Evolutionary conservation across 2,888 invertebrate genomes (phyloP).

Genomic region (Aphrophora alni): DNA sequence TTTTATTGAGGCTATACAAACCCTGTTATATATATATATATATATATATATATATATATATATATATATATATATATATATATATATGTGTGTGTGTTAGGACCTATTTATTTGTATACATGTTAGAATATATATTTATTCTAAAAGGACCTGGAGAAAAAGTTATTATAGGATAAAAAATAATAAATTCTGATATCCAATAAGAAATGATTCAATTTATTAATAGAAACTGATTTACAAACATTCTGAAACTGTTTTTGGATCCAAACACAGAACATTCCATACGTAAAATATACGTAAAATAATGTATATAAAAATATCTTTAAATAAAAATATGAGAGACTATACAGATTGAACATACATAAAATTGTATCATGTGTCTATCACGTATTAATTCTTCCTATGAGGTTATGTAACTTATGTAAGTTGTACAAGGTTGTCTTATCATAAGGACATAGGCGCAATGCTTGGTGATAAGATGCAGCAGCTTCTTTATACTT

Average conservation of each 20-base stretch:
- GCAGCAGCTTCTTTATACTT: constrained; percentile 87
- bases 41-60: no score
- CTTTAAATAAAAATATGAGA: background rate
- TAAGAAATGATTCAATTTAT: background rate
- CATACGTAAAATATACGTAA: background rate
- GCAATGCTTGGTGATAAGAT: constrained; percentile 84
- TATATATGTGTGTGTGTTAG: no score
- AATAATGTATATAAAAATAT: background rate
- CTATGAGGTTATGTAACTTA: constrained; percentile 58
- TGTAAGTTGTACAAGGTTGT: constrained; percentile 90
- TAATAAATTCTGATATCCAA: no score
- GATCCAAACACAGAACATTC: background rate
- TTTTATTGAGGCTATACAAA: no score
- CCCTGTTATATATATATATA: no score
- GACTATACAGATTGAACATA: background rate
- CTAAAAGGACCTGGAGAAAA: no score
- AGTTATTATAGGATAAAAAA: no score
- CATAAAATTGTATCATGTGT: background rate
- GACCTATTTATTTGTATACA: no score
- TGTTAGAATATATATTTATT: no score
- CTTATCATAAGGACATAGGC: constrained; percentile 85
- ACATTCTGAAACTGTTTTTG: background rate
- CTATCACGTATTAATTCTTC: constrained; percentile 25
- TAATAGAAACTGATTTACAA: background rate
- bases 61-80: no score